Evolutionary conservation across 37 sponge, comb jelly and placozoan species (phyloP), one percentile per base, ranked within the genome.

Genomic region (Cladorhizidae sp.): DNA sequence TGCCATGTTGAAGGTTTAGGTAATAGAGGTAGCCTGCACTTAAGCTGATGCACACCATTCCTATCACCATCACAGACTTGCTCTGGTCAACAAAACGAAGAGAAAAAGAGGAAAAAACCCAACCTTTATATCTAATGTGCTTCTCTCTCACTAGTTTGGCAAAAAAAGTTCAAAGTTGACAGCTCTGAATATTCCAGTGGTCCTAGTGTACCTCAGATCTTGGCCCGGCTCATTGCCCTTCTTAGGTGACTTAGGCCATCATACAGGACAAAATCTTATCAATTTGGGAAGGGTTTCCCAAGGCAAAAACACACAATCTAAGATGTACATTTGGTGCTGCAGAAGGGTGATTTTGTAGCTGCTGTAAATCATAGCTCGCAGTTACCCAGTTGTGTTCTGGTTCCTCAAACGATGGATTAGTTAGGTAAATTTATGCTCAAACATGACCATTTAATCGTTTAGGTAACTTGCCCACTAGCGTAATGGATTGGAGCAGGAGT

Each of bases 101-200:
- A 37, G 38, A 52, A 6, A 71, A n/a, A 45, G 23, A 36, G 28
- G 61, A 12, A 18, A 12, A 18, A 12, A 28, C 8, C 15, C 61
- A 59, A 17, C 6, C 26, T 58, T 18, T 3, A 58, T 58, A 58
- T 6, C 26, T 18, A 26, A 3, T 58, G 26, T 15, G 26, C 20
- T 58, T 26, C 35, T 67, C 29, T 72, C 73, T 61, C 33, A 91
- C 92, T 45, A 88, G 92, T 45, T 74, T 82, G 31, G 80, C 88
- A 61, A 86, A 91, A n/a, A n/a, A 38, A 91, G 84, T 59, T 91
- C 92, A 58, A 87, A 87, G 71, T 91, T 91, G 22, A 91, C 75
- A 36, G 72, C 84, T 64, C 92, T 73, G 69, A 91, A 91, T 9
- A 80, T 74, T 22, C 78, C 57, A 18, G 92, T 91, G 42, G 78